Evolutionary conservation across 2,888 invertebrate genomes (phyloP).

Genomic region (Scaeva pyrastri): DNA sequence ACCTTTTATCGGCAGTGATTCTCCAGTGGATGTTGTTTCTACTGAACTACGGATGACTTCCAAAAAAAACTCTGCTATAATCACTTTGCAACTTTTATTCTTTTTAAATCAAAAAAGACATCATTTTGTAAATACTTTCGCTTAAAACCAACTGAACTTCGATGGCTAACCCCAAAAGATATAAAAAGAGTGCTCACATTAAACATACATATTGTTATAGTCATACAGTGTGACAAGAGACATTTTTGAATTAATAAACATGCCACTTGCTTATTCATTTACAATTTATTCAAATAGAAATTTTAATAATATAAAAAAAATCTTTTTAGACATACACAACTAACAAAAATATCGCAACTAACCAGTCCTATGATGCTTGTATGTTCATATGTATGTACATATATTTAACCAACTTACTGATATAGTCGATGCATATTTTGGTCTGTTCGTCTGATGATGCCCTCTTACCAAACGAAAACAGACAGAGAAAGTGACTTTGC

Average conservation of each 20-base stretch:
- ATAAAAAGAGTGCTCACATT: not conserved
- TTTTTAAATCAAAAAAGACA: no score
- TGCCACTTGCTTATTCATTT: not conserved
- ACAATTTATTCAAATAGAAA: conserved; percentile 13
- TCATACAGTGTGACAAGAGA: not conserved
- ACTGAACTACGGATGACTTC: no score
- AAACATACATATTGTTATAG: not conserved
- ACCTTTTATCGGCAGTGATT: no score
- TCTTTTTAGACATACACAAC: not conserved
- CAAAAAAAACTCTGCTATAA: no score
- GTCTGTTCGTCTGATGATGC: not conserved
- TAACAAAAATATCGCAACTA: not conserved
- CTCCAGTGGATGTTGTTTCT: no score
- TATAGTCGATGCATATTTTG: not conserved
- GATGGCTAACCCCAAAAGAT: no score
- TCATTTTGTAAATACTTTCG: no score
- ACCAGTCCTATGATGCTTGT: not conserved
- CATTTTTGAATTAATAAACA: conserved; percentile 17
- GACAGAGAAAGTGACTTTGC: conserved; percentile 72
- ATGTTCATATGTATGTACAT: no score
- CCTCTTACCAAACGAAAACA: conserved; percentile 29
- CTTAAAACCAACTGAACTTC: no score
- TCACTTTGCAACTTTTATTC: no score
- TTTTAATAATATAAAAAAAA: not conserved
- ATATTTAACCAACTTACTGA: conserved; percentile 1